phyloP scores from a whole-genome alignment of 2,888 invertebrate species.

The Yponomeuta sedellus region DNA sequence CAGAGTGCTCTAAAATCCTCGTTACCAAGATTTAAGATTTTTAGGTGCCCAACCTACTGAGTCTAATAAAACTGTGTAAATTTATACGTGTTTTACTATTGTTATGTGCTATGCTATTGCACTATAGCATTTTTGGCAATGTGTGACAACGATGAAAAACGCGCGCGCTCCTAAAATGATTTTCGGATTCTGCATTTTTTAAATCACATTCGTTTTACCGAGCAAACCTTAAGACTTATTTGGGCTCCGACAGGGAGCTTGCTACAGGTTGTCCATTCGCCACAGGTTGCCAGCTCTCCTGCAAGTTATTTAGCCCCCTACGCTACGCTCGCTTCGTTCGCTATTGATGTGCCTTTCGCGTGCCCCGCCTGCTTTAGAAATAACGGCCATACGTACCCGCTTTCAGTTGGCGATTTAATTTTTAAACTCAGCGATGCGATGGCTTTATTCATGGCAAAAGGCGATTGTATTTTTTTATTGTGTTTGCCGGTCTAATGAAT shows the following conservation, averaged over 20 bases:
- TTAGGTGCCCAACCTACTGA: too few relatives aligned
- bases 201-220: not conserved
- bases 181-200: not conserved
- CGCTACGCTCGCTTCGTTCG: conserved; percentile 15
- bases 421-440: conserved; percentile 5
- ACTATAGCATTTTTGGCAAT: too few relatives aligned
- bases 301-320: conserved; percentile 40
- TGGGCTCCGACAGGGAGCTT: not conserved
- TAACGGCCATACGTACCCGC: not conserved
- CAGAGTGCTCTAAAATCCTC: too few relatives aligned
- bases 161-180: too few relatives aligned
- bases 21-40: too few relatives aligned
- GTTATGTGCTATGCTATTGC: too few relatives aligned
- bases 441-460: not conserved
- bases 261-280: conserved; percentile 47
- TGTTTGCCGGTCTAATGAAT: not conserved
- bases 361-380: conserved; percentile 17
- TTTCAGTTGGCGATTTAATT: conserved; percentile 2
- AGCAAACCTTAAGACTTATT: not conserved
- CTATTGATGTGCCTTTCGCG: conserved; percentile 22
- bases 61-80: too few relatives aligned
- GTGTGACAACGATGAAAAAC: too few relatives aligned
- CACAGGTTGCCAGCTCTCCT: conserved; percentile 45
- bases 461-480: not conserved
- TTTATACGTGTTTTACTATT: too few relatives aligned